Conservation (phyloP, 2,888 invertebrate species). For the Philaethria dido region DNA sequence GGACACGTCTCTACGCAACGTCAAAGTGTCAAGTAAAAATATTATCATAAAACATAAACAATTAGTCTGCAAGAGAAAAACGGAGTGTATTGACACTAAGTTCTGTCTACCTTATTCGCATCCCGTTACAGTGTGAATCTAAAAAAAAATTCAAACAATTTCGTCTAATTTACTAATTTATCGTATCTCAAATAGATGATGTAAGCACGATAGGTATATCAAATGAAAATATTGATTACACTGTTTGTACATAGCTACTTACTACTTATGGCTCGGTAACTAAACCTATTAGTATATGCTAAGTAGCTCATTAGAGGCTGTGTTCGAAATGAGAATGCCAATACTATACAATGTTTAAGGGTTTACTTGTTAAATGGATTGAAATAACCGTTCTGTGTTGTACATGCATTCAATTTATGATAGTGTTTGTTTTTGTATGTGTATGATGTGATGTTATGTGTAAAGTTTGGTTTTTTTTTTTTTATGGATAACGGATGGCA, state of each 20-base stretch:
- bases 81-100: too few relatives aligned
- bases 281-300: slow-evolving; percentile 25
- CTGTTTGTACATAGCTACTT: slow-evolving; percentile 17
- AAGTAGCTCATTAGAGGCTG: slow-evolving; percentile 22
- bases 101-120: too few relatives aligned
- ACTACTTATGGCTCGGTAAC: slow-evolving; percentile 2
- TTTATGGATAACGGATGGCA: too few relatives aligned
- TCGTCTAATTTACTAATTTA: background rate
- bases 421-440: background rate
- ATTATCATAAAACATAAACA: too few relatives aligned
- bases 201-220: background rate
- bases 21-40: too few relatives aligned
- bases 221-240: slow-evolving; percentile 18
- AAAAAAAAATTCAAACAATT: background rate
- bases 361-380: slow-evolving; percentile 15
- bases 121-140: too few relatives aligned
- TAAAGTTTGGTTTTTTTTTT: too few relatives aligned
- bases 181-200: background rate
- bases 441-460: background rate
- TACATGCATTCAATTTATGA: background rate
- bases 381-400: slow-evolving; percentile 6
- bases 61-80: too few relatives aligned
- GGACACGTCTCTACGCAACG: too few relatives aligned
- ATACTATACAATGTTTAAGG: slow-evolving; percentile 10
- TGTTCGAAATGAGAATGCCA: slow-evolving; percentile 21